Evolutionary conservation across 1,140 invertebrate species (phyloP).

Genomic region (Bombus cullumanus): DNA sequence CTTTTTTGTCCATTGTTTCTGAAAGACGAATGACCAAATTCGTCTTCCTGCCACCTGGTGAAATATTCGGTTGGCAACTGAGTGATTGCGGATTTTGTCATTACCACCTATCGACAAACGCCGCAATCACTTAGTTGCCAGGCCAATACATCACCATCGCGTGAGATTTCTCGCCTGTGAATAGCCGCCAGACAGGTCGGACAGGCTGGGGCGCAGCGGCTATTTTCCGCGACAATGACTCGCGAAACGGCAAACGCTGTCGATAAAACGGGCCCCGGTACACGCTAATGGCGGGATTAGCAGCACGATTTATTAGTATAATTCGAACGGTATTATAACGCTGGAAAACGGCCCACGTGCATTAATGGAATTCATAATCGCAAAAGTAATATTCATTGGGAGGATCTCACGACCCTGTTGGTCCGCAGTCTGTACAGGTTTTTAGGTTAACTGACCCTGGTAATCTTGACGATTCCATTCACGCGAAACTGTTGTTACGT

Average conservation of each 20-base stretch:
- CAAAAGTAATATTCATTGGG: conserved; percentile 6
- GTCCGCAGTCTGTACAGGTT: no score
- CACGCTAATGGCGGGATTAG: conserved; percentile 22
- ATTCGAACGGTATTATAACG: conserved; percentile 34
- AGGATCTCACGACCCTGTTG: background rate
- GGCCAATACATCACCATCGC: no score
- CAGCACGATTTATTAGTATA: conserved; percentile 14
- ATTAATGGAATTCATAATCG: conserved; percentile 48
- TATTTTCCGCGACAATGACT: conserved; percentile 29
- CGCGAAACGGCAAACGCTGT: conserved; percentile 26
- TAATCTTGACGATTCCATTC: background rate
- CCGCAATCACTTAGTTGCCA: no score
- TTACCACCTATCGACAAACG: no score
- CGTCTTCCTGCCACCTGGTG: background rate
- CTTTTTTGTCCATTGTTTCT: background rate
- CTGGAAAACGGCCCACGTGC: background rate
- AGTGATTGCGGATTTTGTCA: no score
- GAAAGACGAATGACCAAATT: background rate
- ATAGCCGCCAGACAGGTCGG: no score
- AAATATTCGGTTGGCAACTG: no score
- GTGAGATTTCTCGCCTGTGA: background rate
- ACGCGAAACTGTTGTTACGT: background rate
- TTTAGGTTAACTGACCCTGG: background rate
- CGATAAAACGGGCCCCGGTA: conserved; percentile 28
- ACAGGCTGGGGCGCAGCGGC: no score